Evolutionary conservation across 2,888 invertebrate genomes (phyloP).

Genomic region (Siphonodentalium dalli): DNA sequence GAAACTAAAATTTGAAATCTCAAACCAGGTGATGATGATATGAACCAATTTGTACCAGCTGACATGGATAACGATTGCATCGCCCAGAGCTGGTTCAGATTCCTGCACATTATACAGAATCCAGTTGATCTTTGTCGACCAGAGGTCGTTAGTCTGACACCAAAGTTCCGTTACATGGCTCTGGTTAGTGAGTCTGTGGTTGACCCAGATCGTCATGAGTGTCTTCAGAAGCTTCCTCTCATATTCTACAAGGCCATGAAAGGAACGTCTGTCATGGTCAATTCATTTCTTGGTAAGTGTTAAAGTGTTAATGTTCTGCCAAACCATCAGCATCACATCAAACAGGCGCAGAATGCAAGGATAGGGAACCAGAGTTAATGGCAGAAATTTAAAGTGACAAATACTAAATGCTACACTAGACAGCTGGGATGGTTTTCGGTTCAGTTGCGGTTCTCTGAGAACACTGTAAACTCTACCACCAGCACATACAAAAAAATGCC

Average conservation of each 20-base stretch:
- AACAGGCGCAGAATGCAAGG: no score
- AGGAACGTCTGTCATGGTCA: constrained; percentile 90
- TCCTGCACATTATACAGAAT: constrained; percentile 91
- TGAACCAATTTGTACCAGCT: constrained; percentile 77
- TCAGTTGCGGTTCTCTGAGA: no score
- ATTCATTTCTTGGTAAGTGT: constrained; percentile 87
- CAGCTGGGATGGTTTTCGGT: no score
- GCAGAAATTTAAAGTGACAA: no score
- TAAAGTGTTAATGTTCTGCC: not conserved
- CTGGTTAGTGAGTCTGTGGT: constrained; percentile 76
- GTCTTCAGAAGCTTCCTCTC: constrained; percentile 72
- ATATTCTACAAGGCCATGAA: constrained; percentile 94
- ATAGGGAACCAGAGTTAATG: no score
- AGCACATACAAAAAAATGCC: no score
- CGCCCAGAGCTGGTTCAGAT: constrained; percentile 94
- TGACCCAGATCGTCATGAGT: constrained; percentile 85
- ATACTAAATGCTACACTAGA: no score
- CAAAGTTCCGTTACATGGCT: constrained; percentile 82
- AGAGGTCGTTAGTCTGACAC: constrained; percentile 73
- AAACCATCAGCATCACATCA: no score
- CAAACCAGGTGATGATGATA: constrained; percentile 82
- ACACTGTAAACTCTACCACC: no score
- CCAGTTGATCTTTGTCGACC: constrained; percentile 79
- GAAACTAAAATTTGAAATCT: no score
- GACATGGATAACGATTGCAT: constrained; percentile 87